These are phyloP conservation scores for Mactromeris polynyma DNA, from an alignment of 2,888 invertebrate genomes.

Conservation along the genomic window DNA sequence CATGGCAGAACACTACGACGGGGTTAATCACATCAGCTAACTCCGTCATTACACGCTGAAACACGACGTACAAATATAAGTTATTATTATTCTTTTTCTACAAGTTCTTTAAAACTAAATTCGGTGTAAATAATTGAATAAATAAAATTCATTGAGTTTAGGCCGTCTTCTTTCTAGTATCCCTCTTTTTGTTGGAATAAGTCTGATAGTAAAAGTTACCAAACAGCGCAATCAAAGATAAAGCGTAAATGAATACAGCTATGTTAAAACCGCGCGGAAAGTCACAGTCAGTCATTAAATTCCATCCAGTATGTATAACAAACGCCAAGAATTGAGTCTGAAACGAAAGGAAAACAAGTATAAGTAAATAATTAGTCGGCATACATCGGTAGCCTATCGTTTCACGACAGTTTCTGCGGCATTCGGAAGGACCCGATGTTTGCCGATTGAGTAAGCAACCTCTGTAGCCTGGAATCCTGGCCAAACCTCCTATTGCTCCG, in stretches of 20 bases:
- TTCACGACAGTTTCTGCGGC: no score
- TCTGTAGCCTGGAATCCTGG: no score
- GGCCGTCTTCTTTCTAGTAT: background rate
- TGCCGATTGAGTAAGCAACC: no score
- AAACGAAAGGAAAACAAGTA: conserved; percentile 45
- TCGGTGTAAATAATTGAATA: background rate
- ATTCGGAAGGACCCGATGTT: no score
- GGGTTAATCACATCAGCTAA: no score
- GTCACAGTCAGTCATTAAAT: conserved; percentile 77
- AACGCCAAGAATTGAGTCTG: conserved; percentile 86
- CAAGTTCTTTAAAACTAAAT: background rate
- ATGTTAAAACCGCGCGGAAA: conserved; percentile 80
- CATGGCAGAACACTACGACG: no score
- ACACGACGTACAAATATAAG: no score
- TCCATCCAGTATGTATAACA: conserved; percentile 82
- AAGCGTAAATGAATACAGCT: conserved; percentile 91
- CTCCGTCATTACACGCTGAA: no score
- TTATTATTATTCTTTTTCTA: no score
- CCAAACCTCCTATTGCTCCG: no score
- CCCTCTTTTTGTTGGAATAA: conserved; percentile 44
- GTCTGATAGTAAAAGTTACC: conserved; percentile 96
- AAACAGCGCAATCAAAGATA: conserved; percentile 97
- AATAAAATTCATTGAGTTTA: background rate
- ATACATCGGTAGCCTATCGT: no score
- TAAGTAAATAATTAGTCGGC: no score